Percentiles rank a stretch among this genome's conserved stretches.
Evolutionary conservation across 2,797 vertebrate species (phyloP).

Genomic region (Myotis myotis): DNA sequence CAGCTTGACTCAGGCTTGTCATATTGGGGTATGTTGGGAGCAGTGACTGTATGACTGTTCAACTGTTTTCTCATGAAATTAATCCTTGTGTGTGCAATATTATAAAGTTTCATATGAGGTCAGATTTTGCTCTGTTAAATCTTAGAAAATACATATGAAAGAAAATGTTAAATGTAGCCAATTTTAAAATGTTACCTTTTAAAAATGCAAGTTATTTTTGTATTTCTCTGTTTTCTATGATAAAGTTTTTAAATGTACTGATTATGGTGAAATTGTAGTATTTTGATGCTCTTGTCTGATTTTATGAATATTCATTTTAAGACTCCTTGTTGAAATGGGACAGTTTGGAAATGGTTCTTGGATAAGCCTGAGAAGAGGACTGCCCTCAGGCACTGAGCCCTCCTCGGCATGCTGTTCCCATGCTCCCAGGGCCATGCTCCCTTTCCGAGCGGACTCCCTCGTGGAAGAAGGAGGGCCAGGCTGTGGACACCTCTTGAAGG

Average conservation of each 20-base stretch:
- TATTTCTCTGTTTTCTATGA: slow-evolving; percentile 60
- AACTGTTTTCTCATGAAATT: background rate
- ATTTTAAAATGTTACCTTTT: slow-evolving; percentile 43
- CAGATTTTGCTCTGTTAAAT: slow-evolving; percentile 28
- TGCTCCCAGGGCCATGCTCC: slow-evolving; percentile 65
- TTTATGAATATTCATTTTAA: slow-evolving; percentile 87
- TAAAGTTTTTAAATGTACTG: slow-evolving; percentile 77
- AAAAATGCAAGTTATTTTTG: slow-evolving; percentile 68
- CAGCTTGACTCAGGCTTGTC: background rate
- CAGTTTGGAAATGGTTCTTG: slow-evolving; percentile 82
- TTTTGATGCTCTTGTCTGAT: slow-evolving; percentile 85
- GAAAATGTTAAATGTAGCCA: slow-evolving; percentile 36
- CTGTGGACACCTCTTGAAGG: background rate
- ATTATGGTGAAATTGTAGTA: slow-evolving; percentile 70
- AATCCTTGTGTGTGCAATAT: background rate
- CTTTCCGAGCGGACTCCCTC: slow-evolving; percentile 54
- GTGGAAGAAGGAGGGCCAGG: slow-evolving; percentile 56
- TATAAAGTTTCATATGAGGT: background rate
- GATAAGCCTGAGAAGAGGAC: slow-evolving; percentile 79
- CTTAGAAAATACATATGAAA: slow-evolving; percentile 40
- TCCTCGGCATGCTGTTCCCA: slow-evolving; percentile 63
- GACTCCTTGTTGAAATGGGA: slow-evolving; percentile 85
- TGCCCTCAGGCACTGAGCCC: slow-evolving; percentile 68
- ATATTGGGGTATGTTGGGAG: background rate
- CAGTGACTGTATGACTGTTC: background rate